Conservation (phyloP, 2,113 vertebrate species). For the Hemibagrus wyckioides region DNA sequence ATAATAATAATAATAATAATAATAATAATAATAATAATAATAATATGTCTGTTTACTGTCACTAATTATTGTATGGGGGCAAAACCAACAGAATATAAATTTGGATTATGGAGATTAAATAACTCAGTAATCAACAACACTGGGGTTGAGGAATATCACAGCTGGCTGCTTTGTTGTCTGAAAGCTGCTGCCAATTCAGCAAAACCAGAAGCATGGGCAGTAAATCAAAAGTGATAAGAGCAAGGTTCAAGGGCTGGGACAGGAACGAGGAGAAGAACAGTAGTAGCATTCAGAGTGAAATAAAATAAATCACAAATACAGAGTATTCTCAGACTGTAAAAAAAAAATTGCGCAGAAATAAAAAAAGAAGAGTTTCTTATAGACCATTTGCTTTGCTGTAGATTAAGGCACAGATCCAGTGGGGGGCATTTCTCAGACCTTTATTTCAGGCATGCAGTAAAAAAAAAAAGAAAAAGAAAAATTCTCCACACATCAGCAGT, state of each 20-base stretch:
- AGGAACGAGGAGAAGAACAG: not conserved
- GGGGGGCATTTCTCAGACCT: not conserved
- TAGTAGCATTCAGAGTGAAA: not conserved
- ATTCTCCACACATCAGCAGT: slow-evolving; percentile 57
- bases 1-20: not conserved
- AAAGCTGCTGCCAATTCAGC: slow-evolving; percentile 13
- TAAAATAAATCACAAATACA: not conserved
- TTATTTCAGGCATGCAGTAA: slow-evolving; percentile 36
- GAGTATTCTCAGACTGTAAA: not conserved
- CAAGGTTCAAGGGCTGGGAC: not conserved
- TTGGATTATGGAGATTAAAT: not conserved
- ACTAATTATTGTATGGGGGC: not conserved
- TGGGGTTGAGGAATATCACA: not conserved
- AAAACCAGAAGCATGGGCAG: not conserved
- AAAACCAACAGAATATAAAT: too few relatives aligned
- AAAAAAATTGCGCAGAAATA: not conserved
- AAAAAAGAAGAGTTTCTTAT: not conserved
- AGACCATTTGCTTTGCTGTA: not conserved
- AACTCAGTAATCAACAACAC: not conserved
- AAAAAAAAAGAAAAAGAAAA: slow-evolving; percentile 26
- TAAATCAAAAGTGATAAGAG: slow-evolving; percentile 22
- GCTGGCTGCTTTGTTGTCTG: not conserved
- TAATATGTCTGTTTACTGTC: not conserved
- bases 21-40: not conserved
- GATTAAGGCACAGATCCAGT: slow-evolving; percentile 30